Base-by-base conservation (phyloP, 2,113 vertebrate species). In the Clarias macrocephalus region DNA sequence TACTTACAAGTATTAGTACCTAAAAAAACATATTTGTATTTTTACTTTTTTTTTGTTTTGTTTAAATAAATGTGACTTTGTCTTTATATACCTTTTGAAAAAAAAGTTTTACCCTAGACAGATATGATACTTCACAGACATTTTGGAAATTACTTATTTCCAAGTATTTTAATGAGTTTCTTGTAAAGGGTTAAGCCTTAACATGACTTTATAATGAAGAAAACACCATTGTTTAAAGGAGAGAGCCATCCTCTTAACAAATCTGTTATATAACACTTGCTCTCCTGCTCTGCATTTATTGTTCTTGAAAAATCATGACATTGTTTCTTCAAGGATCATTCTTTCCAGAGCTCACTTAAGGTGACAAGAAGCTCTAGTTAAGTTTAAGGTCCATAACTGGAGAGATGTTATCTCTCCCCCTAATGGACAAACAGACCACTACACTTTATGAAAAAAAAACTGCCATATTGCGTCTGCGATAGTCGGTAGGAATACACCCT, bases 351-450 rank as follows among this genome's bases (percentile, higher is more conserved):
- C 68, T 73, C 28, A 11, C 25, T 60, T 75, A 19, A 77, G 63
- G 37, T 65, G 37, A 25, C 15, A 52, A 63, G 37, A 33, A 73
- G 70, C 5, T 70, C 30, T 70, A 28, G 66, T 19, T 16, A 70
- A 30, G 66, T 10, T 42, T 73, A 33, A 42, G 15, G 66, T 70
- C 15, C 66, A 70, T 18, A 75, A 48, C 72, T 75, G 21, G 16
- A 33, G 30, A 59, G 25, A 85, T 63, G 84, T 52, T 77, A 85
- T 77, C 25, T 62, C 30, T 76, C 23, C 72, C 59, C 37, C 56
- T 48, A 85, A 76, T 63, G 70, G 33, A 76, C 72, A 77, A 60
- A 25, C 3, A 23, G 59, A 54, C 15, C 56, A 85, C 72, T 63
- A 21, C 59, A 76, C 23, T 73, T 72, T 13, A 75, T 13, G 48